Conservation (phyloP, 2,888 invertebrate species). For the Drosophila melanocephala region DNA sequence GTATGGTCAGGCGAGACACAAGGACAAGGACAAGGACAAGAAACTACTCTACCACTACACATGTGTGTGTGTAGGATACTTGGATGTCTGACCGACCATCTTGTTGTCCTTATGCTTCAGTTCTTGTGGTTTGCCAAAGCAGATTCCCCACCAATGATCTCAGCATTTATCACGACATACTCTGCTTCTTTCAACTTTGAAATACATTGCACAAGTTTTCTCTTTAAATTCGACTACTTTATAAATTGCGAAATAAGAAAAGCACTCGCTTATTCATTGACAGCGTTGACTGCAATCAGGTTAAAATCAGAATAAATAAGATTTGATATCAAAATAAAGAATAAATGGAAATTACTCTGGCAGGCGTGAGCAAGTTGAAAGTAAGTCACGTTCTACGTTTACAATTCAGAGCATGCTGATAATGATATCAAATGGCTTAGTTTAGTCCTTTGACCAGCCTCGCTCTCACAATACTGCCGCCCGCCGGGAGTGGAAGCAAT, state of each 20-base stretch:
- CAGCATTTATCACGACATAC: constrained; percentile 21
- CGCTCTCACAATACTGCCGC: constrained; percentile 1
- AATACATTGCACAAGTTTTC: constrained; percentile 69
- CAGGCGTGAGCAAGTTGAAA: neutral
- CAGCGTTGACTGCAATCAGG: neutral
- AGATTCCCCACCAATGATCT: constrained; percentile 48
- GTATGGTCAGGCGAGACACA: constrained; percentile 53
- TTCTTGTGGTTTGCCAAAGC: constrained; percentile 44
- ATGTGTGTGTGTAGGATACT: neutral
- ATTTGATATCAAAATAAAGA: neutral
- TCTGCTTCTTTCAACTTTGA: constrained; percentile 27
- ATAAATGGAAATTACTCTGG: neutral
- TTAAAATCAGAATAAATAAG: neutral
- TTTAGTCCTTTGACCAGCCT: neutral
- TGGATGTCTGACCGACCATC: neutral
- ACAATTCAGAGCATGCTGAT: neutral
- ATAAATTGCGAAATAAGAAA: neutral
- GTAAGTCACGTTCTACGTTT: no score
- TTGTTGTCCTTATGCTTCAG: constrained; percentile 32
- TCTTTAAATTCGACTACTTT: constrained; percentile 16
- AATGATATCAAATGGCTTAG: neutral
- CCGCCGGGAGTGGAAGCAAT: constrained; percentile 23
- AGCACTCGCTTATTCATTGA: neutral
- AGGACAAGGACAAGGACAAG: constrained; percentile 19
- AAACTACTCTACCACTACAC: neutral